phyloP scores from a whole-genome alignment of 2,113 vertebrate species.

The Lates calcarifer region DNA sequence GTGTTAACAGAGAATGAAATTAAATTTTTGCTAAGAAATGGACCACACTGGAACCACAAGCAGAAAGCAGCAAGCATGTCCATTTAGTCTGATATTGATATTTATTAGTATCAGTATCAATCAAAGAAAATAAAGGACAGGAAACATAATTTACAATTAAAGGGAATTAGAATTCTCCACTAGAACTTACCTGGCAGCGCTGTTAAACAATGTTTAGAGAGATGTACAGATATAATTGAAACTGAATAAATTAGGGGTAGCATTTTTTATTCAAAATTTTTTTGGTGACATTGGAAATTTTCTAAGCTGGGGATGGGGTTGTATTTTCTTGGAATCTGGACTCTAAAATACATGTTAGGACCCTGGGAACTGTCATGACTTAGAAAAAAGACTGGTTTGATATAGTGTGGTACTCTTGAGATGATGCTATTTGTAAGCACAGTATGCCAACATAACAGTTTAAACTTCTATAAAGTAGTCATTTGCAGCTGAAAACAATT shows the following conservation, averaged over 20 bases:
- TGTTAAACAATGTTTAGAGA: background rate
- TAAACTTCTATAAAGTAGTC: background rate
- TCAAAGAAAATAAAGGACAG: no score
- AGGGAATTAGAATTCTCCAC: no score
- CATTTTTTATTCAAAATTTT: background rate
- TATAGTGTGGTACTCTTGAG: background rate
- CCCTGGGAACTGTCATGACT: no score
- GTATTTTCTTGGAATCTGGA: background rate
- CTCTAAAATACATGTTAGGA: no score
- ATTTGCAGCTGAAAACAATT: background rate
- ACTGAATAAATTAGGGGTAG: background rate
- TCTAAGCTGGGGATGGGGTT: background rate
- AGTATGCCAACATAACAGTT: background rate
- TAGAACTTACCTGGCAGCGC: no score
- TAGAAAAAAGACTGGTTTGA: no score
- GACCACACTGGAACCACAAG: background rate
- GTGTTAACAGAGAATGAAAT: background rate
- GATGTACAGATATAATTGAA: background rate
- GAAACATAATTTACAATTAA: no score
- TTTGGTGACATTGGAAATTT: background rate
- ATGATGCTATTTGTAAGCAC: background rate
- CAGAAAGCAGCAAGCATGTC: background rate
- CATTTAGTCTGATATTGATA: no score
- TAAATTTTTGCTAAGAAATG: no score
- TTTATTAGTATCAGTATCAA: no score